These are phyloP conservation scores for Leucoraja ocellata DNA, from an alignment of 2,797 vertebrate genomes.

Conservation along the genomic window DNA sequence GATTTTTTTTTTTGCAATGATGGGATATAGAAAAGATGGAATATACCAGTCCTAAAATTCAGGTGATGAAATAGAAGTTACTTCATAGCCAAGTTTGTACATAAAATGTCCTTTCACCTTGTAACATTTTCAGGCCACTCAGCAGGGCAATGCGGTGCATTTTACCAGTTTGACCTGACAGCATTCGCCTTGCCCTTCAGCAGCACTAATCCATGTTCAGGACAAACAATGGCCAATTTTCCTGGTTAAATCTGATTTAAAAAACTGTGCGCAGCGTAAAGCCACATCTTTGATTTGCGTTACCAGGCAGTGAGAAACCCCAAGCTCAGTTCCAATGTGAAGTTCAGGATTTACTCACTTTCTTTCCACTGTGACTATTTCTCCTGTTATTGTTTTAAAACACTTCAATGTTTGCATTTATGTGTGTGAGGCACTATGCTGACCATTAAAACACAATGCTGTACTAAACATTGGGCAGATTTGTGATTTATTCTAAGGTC, in stretches of 20 bases:
- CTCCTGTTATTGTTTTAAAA: background rate
- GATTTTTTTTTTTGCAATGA: background rate
- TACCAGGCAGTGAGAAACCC: too few relatives aligned
- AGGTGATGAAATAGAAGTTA: background rate
- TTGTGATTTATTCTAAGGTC: background rate
- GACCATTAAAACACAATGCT: background rate
- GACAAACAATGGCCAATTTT: background rate
- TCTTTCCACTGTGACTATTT: background rate
- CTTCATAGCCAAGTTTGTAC: background rate
- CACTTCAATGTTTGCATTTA: background rate
- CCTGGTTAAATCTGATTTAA: too few relatives aligned
- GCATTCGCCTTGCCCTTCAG: background rate
- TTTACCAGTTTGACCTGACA: background rate
- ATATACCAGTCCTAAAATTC: background rate
- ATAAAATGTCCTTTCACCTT: too few relatives aligned
- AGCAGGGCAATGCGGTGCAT: background rate
- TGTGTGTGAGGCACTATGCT: background rate
- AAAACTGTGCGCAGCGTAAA: background rate
- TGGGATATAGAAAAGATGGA: background rate
- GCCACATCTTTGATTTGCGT: background rate
- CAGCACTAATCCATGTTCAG: background rate
- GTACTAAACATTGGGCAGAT: background rate
- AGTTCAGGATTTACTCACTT: background rate
- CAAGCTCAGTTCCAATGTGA: background rate
- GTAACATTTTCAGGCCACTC: background rate